A percentile compares a stretch with the other conserved stretches of the same genome.
Conservation (phyloP, 2,888 invertebrate genomes). For the Drosophila maculinotata region DNA sequence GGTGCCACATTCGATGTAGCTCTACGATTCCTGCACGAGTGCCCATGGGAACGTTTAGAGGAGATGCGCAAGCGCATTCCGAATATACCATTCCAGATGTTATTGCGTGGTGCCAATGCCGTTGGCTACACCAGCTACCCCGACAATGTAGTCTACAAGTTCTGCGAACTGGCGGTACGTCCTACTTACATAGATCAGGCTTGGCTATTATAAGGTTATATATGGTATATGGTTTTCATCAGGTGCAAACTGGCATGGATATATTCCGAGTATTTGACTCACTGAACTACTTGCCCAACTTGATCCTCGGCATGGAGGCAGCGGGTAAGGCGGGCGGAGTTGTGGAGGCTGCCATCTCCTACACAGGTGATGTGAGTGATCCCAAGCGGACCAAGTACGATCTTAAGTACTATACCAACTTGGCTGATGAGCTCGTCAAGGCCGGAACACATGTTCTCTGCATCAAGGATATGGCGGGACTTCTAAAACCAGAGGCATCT, state of each 20-base stretch:
- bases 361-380: constrained; percentile 98
- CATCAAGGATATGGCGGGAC: constrained; percentile 99
- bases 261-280: constrained; percentile 99
- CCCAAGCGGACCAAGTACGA: constrained; percentile 96
- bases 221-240: too few relatives aligned
- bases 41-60: constrained; percentile 98
- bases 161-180: constrained; percentile 83
- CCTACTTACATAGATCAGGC: too few relatives aligned
- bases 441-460: constrained; percentile 97
- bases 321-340: constrained; percentile 98
- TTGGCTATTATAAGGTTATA: too few relatives aligned
- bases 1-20: constrained; percentile 99
- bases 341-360: constrained; percentile 98
- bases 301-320: constrained; percentile 98
- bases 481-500: constrained; percentile 85
- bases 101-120: constrained; percentile 98
- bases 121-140: constrained; percentile 99
- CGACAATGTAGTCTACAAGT: constrained; percentile 98
- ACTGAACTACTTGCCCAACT: constrained; percentile 98
- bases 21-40: constrained; percentile 97
- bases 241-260: constrained; percentile 98
- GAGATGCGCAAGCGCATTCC: constrained; percentile 96
- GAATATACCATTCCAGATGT: constrained; percentile 99
- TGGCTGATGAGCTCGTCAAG: constrained; percentile 98
- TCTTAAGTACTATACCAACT: constrained; percentile 96